Conservation (phyloP, 2,797 vertebrate genomes). For the Chromis chromis region DNA sequence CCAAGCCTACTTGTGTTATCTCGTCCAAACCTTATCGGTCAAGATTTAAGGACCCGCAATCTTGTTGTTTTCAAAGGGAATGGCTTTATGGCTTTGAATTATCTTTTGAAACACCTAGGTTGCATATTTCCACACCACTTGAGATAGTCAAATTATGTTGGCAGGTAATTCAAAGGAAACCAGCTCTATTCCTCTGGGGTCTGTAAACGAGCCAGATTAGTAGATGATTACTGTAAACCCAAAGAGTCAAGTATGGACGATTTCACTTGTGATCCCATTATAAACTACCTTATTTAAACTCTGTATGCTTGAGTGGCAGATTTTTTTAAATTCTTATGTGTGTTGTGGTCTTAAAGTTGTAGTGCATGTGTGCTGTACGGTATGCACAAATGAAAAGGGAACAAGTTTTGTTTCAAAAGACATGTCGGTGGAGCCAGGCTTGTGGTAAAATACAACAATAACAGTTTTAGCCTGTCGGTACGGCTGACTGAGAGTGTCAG, state of each 20-base stretch:
- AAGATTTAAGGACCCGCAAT: constrained; percentile 73
- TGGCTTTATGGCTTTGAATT: constrained; percentile 75
- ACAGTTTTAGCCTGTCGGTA: not conserved
- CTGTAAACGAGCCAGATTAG: constrained; percentile 67
- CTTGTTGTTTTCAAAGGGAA: constrained; percentile 79
- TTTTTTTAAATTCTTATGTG: constrained; percentile 12
- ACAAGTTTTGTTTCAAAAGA: constrained; percentile 6
- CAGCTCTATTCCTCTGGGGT: constrained; percentile 35
- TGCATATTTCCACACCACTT: constrained; percentile 68
- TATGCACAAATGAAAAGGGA: constrained; percentile 5
- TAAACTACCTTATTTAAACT: constrained; percentile 13
- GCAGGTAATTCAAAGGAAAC: constrained; percentile 67
- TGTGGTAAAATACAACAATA: constrained; percentile 4
- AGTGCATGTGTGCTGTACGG: not conserved
- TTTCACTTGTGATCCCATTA: constrained; percentile 63
- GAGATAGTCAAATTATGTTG: constrained; percentile 68
- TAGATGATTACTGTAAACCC: constrained; percentile 68
- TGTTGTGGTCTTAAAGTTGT: constrained; percentile 30
- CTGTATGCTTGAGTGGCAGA: constrained; percentile 40
- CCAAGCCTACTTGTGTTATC: constrained; percentile 67
- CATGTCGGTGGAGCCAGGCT: not conserved
- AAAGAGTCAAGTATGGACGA: constrained; percentile 54
- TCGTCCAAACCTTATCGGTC: constrained; percentile 67
- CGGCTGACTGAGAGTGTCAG: not conserved
- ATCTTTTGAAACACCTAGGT: constrained; percentile 80